phyloP scores from a whole-genome alignment of 2,797 vertebrate species.

The Cossypha polioptera region DNA sequence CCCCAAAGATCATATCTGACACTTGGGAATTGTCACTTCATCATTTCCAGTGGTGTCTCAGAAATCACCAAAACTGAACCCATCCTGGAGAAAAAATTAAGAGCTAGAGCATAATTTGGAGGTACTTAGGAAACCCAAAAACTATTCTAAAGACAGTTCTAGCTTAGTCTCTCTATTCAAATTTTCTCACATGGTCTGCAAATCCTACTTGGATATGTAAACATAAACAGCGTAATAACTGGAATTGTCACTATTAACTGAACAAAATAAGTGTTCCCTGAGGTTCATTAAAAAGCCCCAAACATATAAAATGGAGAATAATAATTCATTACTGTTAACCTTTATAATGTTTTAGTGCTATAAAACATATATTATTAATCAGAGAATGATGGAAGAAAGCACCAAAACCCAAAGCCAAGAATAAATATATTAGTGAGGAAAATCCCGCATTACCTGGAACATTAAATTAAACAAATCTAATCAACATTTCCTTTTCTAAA shows the following conservation, averaged over 20 bases:
- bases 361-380: background rate
- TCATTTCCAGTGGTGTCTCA: background rate
- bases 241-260: background rate
- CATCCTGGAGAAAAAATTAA: background rate
- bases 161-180: background rate
- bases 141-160: background rate
- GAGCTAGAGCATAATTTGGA: background rate
- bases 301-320: background rate
- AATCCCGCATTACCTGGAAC: conserved; percentile 9
- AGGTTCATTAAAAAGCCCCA: background rate
- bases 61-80: background rate
- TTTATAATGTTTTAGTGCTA: background rate
- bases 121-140: background rate
- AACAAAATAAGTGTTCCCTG: background rate
- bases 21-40: background rate
- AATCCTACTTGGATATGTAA: background rate
- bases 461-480: conserved; percentile 13
- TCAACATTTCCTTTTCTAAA: conserved; percentile 21
- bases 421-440: background rate
- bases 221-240: background rate
- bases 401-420: background rate
- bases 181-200: background rate
- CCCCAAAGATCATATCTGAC: background rate
- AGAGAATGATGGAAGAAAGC: background rate
- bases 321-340: background rate